Conservation (phyloP, 2,797 vertebrate species). For the Oreochromis mossambicus region DNA sequence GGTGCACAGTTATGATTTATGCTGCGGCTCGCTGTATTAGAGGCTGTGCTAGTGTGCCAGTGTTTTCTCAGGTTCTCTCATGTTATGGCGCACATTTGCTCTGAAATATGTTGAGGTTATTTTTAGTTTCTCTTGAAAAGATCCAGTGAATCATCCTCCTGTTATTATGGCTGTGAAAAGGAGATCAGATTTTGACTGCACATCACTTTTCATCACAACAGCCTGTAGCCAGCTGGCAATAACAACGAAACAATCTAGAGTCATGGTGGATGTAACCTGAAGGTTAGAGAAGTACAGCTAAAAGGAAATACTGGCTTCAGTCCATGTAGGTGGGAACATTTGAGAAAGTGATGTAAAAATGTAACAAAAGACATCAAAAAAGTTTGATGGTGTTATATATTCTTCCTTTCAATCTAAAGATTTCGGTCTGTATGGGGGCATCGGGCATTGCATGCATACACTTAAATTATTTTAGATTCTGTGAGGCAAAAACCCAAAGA, state of each 20-base stretch:
- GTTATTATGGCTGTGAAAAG: neutral
- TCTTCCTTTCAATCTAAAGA: accelerated
- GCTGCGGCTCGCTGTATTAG: neutral
- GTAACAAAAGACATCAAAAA: neutral
- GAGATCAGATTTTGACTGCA: neutral
- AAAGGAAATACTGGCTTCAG: slow-evolving; percentile 13
- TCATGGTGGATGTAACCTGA: slow-evolving; percentile 11
- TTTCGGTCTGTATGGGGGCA: neutral
- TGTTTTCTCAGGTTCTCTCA: neutral
- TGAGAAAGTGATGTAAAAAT: neutral
- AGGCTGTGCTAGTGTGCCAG: neutral
- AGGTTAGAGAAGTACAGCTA: slow-evolving; percentile 11
- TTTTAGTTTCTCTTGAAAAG: neutral
- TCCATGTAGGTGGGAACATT: neutral
- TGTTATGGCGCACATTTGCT: neutral
- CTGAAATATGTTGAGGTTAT: neutral
- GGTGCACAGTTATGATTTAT: slow-evolving; percentile 10
- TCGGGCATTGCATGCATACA: accelerated
- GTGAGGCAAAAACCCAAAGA: neutral
- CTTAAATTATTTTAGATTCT: neutral
- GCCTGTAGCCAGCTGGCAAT: slow-evolving; percentile 6
- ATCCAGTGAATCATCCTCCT: neutral
- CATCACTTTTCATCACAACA: neutral
- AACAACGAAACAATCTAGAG: neutral
- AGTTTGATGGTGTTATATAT: neutral